A percentile compares a stretch with the other conserved stretches of the same genome.
These are phyloP conservation scores for Nipponacmea schrenckii DNA, from an alignment of 2,888 invertebrate species.

Conservation along the genomic window DNA sequence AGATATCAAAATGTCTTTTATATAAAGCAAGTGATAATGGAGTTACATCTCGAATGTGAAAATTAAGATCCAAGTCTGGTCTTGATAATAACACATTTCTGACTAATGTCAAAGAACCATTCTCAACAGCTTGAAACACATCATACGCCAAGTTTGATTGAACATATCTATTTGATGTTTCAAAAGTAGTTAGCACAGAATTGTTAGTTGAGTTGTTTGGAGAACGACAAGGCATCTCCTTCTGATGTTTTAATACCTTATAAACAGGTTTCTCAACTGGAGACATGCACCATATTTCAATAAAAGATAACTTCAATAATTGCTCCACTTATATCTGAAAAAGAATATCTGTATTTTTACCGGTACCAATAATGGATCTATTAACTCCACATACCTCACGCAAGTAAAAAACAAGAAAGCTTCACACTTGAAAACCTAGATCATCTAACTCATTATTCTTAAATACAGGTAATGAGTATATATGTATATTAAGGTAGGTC, in stretches of 20 bases:
- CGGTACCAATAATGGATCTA: too few species aligned
- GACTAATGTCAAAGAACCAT: constrained; percentile 48
- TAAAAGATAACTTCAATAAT: too few species aligned
- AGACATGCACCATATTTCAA: too few species aligned
- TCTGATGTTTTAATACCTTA: constrained; percentile 13
- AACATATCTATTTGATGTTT: constrained; percentile 41
- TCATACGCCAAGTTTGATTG: constrained; percentile 55
- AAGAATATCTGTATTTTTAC: too few species aligned
- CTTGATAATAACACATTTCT: constrained; percentile 53
- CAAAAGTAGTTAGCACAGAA: constrained; percentile 37
- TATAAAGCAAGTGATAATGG: constrained; percentile 65
- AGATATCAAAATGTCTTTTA: constrained; percentile 58
- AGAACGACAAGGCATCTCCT: constrained; percentile 11
- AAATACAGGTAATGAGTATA: too few species aligned
- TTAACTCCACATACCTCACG: too few species aligned
- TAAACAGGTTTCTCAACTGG: background rate
- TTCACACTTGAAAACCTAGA: too few species aligned
- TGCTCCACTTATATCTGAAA: too few species aligned
- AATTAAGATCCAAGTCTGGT: constrained; percentile 60
- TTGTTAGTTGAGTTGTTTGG: constrained; percentile 2
- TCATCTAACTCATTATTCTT: too few species aligned
- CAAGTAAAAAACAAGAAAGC: too few species aligned
- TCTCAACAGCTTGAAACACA: constrained; percentile 47
- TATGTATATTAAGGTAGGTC: too few species aligned
- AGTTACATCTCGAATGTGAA: constrained; percentile 63